A percentile compares a stretch with the other conserved stretches of the same genome.
phyloP scores from a whole-genome alignment of 1,140 invertebrate genomes.

The Yoshiicerus persimilis region DNA sequence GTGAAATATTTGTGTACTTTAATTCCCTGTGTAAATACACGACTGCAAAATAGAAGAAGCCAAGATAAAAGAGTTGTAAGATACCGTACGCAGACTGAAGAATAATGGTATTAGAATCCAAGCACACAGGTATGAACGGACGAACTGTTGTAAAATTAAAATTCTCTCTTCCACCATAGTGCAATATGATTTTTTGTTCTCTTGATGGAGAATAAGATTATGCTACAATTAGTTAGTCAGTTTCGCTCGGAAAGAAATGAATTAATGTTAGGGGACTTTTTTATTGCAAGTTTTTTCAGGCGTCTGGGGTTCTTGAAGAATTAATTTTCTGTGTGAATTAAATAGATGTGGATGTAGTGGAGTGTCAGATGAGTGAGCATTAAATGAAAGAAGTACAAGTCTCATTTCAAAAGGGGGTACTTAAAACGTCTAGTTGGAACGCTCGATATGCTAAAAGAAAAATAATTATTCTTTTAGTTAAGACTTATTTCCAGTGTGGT shows the following conservation, averaged over 20 bases:
- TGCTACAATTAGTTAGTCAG: constrained; percentile 11
- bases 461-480: neutral
- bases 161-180: neutral
- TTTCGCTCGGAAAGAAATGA: neutral
- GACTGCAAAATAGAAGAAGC: neutral
- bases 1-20: too few relatives aligned
- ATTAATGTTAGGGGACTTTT: neutral
- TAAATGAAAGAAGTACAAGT: neutral
- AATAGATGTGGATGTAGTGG: neutral
- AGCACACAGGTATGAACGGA: too few relatives aligned
- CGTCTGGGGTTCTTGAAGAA: neutral
- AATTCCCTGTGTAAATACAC: neutral
- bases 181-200: neutral
- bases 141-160: neutral
- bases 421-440: neutral
- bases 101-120: too few relatives aligned
- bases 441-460: neutral
- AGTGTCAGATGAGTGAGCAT: neutral
- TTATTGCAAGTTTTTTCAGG: neutral
- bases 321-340: neutral
- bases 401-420: neutral
- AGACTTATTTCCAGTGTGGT: neutral
- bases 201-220: neutral
- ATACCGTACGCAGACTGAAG: neutral
- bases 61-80: neutral